Evolutionary conservation across 2,888 invertebrate species (phyloP).

Genomic region (Marasmarcha lunaedactyla): DNA sequence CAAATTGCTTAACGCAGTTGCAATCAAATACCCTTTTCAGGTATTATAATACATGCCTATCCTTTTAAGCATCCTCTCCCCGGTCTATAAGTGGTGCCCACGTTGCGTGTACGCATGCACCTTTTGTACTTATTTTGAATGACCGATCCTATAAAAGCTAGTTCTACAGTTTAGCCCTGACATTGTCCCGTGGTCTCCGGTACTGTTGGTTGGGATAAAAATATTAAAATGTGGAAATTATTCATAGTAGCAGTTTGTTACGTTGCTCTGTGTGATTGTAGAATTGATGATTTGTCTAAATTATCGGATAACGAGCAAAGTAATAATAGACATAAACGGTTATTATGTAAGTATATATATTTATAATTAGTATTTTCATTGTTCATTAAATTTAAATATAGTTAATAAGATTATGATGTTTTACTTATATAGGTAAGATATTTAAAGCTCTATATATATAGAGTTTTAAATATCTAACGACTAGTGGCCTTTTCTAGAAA

Average conservation of each 20-base stretch:
- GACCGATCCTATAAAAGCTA: slow-evolving; percentile 58
- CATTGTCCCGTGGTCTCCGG: slow-evolving; percentile 43
- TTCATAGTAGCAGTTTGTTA: slow-evolving; percentile 23
- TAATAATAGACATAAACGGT: slow-evolving; percentile 32
- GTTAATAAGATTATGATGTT: too few relatives aligned
- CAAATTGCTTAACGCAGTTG: neutral
- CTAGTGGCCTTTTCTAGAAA: too few relatives aligned
- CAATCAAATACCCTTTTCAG: neutral
- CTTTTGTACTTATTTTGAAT: slow-evolving; percentile 42
- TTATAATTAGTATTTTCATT: too few relatives aligned
- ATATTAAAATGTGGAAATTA: slow-evolving; percentile 31
- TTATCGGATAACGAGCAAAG: slow-evolving; percentile 6
- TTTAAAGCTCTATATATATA: too few relatives aligned
- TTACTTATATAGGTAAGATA: too few relatives aligned
- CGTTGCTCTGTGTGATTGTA: slow-evolving; percentile 19
- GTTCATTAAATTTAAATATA: too few relatives aligned
- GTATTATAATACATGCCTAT: slow-evolving; percentile 29
- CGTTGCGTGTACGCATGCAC: slow-evolving; percentile 38
- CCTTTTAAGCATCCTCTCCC: slow-evolving; percentile 54
- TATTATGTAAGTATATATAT: slow-evolving; percentile 37
- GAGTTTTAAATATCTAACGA: too few relatives aligned
- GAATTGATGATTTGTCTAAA: slow-evolving; percentile 13
- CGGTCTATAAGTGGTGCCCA: slow-evolving; percentile 56
- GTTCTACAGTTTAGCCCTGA: slow-evolving; percentile 49
- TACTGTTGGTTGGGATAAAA: too few relatives aligned